Base-by-base conservation (phyloP, 2,888 invertebrate genomes). In the Pseudococcus viburni region DNA sequence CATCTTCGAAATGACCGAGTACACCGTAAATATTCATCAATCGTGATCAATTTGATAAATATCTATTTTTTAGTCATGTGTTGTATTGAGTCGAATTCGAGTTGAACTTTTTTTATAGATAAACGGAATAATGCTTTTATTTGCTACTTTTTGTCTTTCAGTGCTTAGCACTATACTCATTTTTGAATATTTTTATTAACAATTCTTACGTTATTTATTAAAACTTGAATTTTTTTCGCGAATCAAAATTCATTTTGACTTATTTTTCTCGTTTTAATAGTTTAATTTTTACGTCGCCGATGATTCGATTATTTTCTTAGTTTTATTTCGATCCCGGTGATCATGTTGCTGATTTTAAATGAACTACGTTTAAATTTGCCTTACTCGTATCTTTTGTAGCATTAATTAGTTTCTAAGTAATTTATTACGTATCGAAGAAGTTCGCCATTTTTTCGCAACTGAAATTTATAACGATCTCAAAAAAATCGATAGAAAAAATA, bases 381-480 rank as follows among this genome's bases (percentile, higher is more conserved):
- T 59, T 59, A 59, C 59, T 59, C 59, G 59, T 59, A 59, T 59
- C n/a, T 4, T 68, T 9, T 68, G 68, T 68, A 51, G 48, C 11
- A 33, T 22, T 73, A 73, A 73, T 33, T 73, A 73, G 15, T 73
- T 39, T 73, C 15, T 73, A 73, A 73, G 73, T 33, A 39, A 73
- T 73, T 73, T 73, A 73, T 73, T 73, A 33, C 3, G 26, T 22
- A 64, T 64, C n/a, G 15, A 73, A 33, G 17, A 73, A 73, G 33
- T 73, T 73, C 15, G 73, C 73, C 73, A 73, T 73, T 73, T 73
- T 73, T 73, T 73, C 33, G 33, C 73, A 33, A 73, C 17, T 73
- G 33, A 33, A 33, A 33, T 15, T 26, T 73, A 26, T 68, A 73
- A 33, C 73, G 73, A 73, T 73, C 73, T 73, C 73, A 73, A 33